A percentile compares a stretch with the other conserved stretches of the same genome.
phyloP scores from a whole-genome alignment of 1,140 invertebrate species.

The Drosophila kurseongensis region DNA sequence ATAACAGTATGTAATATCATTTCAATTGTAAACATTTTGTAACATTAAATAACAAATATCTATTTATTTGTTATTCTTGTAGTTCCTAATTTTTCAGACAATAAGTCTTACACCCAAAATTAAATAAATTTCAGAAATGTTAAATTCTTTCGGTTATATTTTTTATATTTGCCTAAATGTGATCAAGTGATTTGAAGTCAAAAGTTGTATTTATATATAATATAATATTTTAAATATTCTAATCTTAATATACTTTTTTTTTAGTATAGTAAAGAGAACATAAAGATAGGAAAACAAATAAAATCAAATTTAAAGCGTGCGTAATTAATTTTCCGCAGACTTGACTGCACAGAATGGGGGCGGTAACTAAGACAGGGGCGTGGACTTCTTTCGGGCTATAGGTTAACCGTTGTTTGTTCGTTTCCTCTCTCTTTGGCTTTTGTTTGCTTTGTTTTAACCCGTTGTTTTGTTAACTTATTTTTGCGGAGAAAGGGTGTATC shows the following conservation, averaged over 20 bases:
- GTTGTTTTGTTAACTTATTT: conserved; percentile 20
- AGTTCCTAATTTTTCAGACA: no score
- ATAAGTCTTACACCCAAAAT: no score
- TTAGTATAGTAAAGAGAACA: neutral
- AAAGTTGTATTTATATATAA: no score
- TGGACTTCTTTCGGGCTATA: conserved; percentile 17
- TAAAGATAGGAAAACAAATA: conserved; percentile 49
- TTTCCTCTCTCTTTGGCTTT: conserved; percentile 20
- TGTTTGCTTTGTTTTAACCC: conserved; percentile 7
- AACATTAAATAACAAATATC: no score
- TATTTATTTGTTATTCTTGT: no score
- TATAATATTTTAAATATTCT: no score
- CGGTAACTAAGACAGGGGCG: conserved; percentile 6
- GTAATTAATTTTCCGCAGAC: conserved; percentile 50
- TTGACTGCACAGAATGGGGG: conserved; percentile 14
- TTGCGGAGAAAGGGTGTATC: neutral
- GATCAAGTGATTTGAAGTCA: no score
- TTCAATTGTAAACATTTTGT: no score
- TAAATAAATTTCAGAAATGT: no score
- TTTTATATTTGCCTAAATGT: no score
- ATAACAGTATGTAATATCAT: no score
- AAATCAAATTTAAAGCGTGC: conserved; percentile 63
- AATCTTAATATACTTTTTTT: neutral
- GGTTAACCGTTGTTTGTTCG: conserved; percentile 38
- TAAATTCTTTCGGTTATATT: no score